Conservation (phyloP, 2,888 invertebrate species). For the Tipula confusa region DNA sequence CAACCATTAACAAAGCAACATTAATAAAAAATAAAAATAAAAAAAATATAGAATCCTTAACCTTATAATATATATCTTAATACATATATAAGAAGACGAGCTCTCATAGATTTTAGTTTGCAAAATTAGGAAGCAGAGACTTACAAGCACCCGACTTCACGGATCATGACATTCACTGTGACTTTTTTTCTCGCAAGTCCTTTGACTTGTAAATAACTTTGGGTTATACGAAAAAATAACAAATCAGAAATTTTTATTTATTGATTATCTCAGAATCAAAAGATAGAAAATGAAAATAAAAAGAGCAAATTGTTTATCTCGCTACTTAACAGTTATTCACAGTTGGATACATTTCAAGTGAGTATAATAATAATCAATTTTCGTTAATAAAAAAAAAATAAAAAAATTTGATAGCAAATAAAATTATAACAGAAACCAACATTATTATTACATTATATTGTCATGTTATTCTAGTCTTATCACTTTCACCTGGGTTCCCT, state of each 20-base stretch:
- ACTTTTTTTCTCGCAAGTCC: too few relatives aligned
- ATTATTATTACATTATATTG: neutral
- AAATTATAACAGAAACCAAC: neutral
- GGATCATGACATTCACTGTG: too few relatives aligned
- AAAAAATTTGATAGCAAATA: neutral
- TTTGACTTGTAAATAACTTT: too few relatives aligned
- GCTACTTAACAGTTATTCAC: neutral
- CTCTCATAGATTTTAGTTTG: too few relatives aligned
- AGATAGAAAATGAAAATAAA: neutral
- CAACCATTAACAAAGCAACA: too few relatives aligned
- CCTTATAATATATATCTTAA: too few relatives aligned
- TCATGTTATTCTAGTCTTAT: neutral
- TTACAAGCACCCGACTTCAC: too few relatives aligned
- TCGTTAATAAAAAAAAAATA: neutral
- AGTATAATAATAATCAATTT: neutral
- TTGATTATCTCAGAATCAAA: neutral
- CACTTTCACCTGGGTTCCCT: neutral
- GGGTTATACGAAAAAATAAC: too few relatives aligned
- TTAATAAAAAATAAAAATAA: too few relatives aligned
- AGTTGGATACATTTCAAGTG: conserved; percentile 15
- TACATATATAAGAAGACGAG: too few relatives aligned
- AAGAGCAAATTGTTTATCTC: conserved; percentile 4
- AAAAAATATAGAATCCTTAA: too few relatives aligned
- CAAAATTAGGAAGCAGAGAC: too few relatives aligned
- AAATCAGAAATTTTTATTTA: neutral